Evolutionary conservation across 2,888 invertebrate species (phyloP).

Genomic region (Scrobipalpa costella): DNA sequence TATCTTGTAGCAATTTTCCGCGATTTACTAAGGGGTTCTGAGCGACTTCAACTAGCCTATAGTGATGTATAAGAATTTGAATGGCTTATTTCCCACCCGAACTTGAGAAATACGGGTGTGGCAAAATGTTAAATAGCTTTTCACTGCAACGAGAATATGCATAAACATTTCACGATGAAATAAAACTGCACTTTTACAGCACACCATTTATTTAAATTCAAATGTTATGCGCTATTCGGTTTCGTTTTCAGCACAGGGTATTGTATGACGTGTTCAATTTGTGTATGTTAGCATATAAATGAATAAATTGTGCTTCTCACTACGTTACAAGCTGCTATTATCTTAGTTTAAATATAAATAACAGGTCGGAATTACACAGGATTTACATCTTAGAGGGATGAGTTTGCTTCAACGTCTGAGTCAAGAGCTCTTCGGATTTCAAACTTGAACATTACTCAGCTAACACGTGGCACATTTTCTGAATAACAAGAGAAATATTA

Average conservation of each 20-base stretch:
- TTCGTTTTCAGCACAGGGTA: neutral
- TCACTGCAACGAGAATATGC: neutral
- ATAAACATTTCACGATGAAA: constrained; percentile 6
- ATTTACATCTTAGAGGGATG: too few species aligned
- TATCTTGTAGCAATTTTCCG: too few species aligned
- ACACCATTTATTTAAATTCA: constrained; percentile 4
- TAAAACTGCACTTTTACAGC: constrained; percentile 8
- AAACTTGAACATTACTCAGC: too few species aligned
- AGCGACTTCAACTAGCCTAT: too few species aligned
- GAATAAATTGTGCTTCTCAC: neutral
- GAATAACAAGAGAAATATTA: too few species aligned
- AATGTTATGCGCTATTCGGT: constrained; percentile 7
- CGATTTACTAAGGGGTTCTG: too few species aligned
- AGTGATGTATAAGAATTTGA: neutral
- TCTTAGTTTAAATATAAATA: too few species aligned
- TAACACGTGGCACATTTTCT: too few species aligned
- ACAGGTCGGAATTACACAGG: too few species aligned
- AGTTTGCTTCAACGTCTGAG: too few species aligned
- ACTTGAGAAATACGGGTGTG: neutral
- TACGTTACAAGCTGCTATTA: too few species aligned
- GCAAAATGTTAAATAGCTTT: neutral
- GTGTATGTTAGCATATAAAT: neutral
- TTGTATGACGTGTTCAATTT: neutral
- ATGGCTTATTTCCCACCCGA: neutral
- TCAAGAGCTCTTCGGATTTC: too few species aligned